A percentile compares a stretch with the other conserved stretches of the same genome.
Evolutionary conservation across 2,888 invertebrate genomes (phyloP).

Genomic region (Perdita meconis): DNA sequence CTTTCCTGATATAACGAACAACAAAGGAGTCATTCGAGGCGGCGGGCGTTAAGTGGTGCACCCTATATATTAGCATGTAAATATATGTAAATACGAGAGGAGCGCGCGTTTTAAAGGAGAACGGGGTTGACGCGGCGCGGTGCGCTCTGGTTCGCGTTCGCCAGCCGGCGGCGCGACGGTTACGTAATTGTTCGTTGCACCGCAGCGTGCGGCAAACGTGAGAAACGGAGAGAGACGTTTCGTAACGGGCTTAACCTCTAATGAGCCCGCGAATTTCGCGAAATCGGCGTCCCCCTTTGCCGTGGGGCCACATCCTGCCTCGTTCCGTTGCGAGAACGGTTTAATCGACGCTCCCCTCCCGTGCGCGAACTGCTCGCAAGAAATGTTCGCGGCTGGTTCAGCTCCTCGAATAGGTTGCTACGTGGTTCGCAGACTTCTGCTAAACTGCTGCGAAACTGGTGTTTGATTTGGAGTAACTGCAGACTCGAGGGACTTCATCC

Average conservation of each 20-base stretch:
- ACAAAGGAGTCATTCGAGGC: conserved; percentile 22
- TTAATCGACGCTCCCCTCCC: conserved; percentile 14
- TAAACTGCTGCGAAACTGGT: too few species aligned
- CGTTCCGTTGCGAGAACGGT: conserved; percentile 27
- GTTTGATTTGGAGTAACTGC: too few species aligned
- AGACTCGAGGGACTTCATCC: too few species aligned
- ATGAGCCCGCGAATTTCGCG: conserved; percentile 44
- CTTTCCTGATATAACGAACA: conserved; percentile 17
- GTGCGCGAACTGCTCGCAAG: too few species aligned
- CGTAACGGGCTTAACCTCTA: conserved; percentile 48
- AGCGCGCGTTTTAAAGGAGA: conserved; percentile 58
- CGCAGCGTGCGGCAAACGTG: conserved; percentile 47
- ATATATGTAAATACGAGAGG: conserved; percentile 64
- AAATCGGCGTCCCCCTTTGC: conserved; percentile 20
- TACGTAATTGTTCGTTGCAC: conserved; percentile 64
- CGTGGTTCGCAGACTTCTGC: too few species aligned
- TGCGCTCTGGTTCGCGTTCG: background rate
- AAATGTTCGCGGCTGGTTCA: too few species aligned
- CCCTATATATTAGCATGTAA: conserved; percentile 61
- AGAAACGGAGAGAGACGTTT: conserved; percentile 50
- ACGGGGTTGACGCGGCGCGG: conserved; percentile 40
- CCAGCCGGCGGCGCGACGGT: conserved; percentile 31
- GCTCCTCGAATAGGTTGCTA: too few species aligned
- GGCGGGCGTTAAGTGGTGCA: conserved; percentile 34
- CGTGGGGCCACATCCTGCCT: conserved; percentile 22